phyloP scores from a whole-genome alignment of 2,797 vertebrate species.

The Hydrocynus forskahlii region DNA sequence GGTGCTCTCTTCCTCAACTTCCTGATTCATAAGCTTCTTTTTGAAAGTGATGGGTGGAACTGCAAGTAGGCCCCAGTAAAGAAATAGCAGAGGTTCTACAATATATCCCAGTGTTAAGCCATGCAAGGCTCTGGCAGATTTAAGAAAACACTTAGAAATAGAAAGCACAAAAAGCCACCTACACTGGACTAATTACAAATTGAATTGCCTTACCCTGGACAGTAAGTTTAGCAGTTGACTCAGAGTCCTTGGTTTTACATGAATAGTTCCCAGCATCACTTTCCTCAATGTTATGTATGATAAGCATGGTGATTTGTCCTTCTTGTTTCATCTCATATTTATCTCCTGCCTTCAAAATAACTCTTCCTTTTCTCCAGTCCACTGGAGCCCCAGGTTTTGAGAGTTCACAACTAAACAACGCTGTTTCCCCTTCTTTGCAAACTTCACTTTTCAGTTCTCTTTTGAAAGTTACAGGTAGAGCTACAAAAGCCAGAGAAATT shows the following conservation, averaged over 20 bases:
- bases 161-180: not conserved
- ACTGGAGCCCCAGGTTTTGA: constrained; percentile 77
- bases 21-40: constrained; percentile 78
- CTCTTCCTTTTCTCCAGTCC: constrained; percentile 88
- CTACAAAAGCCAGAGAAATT: constrained; percentile 68
- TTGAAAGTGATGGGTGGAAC: constrained; percentile 81
- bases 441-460: constrained; percentile 79
- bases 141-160: not conserved
- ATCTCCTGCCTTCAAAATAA: constrained; percentile 84
- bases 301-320: constrained; percentile 73
- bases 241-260: constrained; percentile 83
- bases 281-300: constrained; percentile 79
- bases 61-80: constrained; percentile 50
- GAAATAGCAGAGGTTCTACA: not conserved
- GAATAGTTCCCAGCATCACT: constrained; percentile 88
- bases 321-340: constrained; percentile 87
- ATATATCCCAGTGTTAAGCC: constrained; percentile 14
- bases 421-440: constrained; percentile 80
- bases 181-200: not conserved
- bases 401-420: constrained; percentile 82
- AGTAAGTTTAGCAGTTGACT: constrained; percentile 81
- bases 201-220: constrained; percentile 79
- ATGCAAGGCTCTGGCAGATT: constrained; percentile 29
- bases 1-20: constrained; percentile 80
- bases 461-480: constrained; percentile 83